phyloP scores from a whole-genome alignment of 2,113 vertebrate genomes.

The Plestiodon gilberti region DNA sequence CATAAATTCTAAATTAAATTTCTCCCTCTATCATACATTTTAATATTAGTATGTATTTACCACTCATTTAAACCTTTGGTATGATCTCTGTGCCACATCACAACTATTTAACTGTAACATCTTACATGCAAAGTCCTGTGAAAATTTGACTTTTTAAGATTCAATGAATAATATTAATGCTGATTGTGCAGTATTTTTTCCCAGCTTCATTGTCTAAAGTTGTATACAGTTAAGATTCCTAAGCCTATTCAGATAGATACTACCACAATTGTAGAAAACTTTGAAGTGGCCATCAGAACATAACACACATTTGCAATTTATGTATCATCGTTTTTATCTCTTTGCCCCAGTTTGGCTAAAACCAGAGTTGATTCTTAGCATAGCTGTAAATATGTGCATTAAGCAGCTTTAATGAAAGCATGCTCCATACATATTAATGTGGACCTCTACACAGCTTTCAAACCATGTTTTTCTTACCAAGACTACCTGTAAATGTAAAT shows the following conservation, averaged over 20 bases:
- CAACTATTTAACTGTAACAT: conserved; percentile 43
- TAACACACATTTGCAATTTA: not conserved
- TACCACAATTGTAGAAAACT: not conserved
- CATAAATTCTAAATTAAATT: not conserved
- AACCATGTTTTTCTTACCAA: not conserved
- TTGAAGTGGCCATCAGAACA: not conserved
- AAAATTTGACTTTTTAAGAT: not conserved
- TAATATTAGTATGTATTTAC: not conserved
- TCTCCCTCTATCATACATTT: not conserved
- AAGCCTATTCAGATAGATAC: not conserved
- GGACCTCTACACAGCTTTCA: not conserved
- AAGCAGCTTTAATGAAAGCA: not conserved
- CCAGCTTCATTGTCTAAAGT: not conserved
- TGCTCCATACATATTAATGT: not conserved
- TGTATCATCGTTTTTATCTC: not conserved
- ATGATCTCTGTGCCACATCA: not conserved
- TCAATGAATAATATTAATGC: not conserved
- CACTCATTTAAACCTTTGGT: conserved; percentile 12
- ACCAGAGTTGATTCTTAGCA: not conserved
- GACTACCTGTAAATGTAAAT: not conserved
- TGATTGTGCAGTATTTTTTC: not conserved
- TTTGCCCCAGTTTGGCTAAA: not conserved
- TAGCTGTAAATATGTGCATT: not conserved
- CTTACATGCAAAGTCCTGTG: conserved; percentile 50
- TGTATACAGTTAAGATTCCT: not conserved